phyloP scores from a whole-genome alignment of 2,113 vertebrate genomes.

The Sitta europaea region DNA sequence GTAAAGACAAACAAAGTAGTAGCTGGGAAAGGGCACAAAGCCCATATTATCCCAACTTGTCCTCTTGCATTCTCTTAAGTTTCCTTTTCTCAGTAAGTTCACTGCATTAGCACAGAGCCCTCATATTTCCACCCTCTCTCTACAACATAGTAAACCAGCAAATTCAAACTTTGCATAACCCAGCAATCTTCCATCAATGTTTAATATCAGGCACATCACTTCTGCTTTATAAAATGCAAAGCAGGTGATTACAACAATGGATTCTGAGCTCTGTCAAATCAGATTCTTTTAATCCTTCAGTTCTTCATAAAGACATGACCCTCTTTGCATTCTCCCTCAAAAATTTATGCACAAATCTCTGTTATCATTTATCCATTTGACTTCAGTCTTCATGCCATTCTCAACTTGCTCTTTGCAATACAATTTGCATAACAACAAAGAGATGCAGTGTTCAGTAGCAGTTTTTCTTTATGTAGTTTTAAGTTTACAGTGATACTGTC shows the following conservation, averaged over 20 bases:
- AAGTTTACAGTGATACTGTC: neutral
- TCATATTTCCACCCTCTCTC: neutral
- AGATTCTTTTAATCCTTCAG: neutral
- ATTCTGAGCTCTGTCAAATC: neutral
- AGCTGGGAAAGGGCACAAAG: neutral
- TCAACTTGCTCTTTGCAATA: neutral
- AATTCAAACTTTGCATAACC: neutral
- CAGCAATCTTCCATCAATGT: neutral
- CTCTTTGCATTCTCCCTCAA: neutral
- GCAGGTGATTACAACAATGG: neutral
- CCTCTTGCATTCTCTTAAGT: neutral
- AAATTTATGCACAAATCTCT: neutral
- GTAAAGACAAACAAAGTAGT: neutral
- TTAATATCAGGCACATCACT: rapidly evolving
- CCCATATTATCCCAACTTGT: neutral
- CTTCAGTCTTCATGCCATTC: neutral
- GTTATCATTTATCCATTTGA: neutral
- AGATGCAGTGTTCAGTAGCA: neutral
- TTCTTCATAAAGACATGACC: neutral
- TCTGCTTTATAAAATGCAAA: neutral
- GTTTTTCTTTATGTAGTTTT: neutral
- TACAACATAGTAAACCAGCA: rapidly evolving
- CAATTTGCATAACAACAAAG: neutral
- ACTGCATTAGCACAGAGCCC: neutral
- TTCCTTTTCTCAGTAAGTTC: neutral